Percentiles rank a stretch among this genome's conserved stretches.
Evolutionary conservation across 2,888 invertebrate species (phyloP).

Genomic region (Hypsopygia costalis): DNA sequence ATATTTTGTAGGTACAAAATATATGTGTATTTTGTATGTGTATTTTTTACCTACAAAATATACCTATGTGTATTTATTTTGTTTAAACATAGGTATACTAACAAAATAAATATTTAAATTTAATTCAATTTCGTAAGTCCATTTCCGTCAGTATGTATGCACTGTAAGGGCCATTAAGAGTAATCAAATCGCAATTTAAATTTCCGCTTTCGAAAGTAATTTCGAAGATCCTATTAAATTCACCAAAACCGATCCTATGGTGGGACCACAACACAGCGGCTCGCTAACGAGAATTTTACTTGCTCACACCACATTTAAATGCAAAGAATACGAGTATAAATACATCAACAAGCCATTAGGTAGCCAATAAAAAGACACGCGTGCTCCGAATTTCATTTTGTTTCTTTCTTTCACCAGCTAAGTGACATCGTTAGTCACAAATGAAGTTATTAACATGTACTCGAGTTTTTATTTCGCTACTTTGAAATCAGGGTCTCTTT

Average conservation of each 20-base stretch:
- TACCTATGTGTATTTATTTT: too few species aligned
- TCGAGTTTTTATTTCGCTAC: not conserved
- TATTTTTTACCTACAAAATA: too few species aligned
- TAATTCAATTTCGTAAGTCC: too few species aligned
- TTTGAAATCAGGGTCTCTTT: not conserved
- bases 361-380: conserved; percentile 21
- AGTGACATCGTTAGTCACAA: not conserved
- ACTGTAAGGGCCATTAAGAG: conserved; percentile 2
- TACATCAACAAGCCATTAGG: conserved; percentile 21
- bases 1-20: too few species aligned
- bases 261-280: conserved; percentile 12
- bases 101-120: too few species aligned
- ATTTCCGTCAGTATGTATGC: too few species aligned
- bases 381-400: conserved; percentile 17
- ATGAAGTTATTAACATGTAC: not conserved
- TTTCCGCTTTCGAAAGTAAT: not conserved
- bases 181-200: conserved; percentile 3
- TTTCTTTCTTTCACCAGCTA: not conserved
- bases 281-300: conserved; percentile 28
- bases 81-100: too few species aligned
- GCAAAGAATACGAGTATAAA: conserved; percentile 29
- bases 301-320: conserved; percentile 22
- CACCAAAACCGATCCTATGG: not conserved
- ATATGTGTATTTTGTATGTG: too few species aligned
- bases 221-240: not conserved